Evolutionary conservation across 2,888 invertebrate species (phyloP).

Genomic region (Timandra comae): DNA sequence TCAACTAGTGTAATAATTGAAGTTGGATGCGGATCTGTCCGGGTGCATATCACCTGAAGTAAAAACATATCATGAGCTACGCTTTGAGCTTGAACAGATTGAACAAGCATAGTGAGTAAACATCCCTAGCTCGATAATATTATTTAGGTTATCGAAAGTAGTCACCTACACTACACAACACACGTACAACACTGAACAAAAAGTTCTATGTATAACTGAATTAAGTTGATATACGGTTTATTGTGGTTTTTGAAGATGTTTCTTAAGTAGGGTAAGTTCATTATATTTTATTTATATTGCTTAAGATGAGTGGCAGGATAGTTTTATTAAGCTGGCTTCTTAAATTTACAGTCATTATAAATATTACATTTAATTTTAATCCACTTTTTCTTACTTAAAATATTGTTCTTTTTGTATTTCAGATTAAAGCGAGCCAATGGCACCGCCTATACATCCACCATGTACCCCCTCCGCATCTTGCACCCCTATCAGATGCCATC

Average conservation of each 20-base stretch:
- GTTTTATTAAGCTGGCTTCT: conserved; percentile 42
- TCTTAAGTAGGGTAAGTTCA: conserved; percentile 30
- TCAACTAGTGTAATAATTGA: conserved; percentile 52
- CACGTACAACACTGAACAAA: no score
- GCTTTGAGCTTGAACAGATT: no score
- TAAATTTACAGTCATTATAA: no score
- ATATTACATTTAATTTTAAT: no score
- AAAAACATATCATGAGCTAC: conserved; percentile 31
- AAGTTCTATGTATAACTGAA: no score
- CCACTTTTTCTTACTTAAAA: no score
- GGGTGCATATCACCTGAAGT: conserved; percentile 37
- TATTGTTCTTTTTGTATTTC: no score
- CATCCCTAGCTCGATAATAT: conserved; percentile 9
- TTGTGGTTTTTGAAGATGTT: conserved; percentile 3
- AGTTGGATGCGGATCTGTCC: conserved; percentile 42
- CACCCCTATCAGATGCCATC: conserved; percentile 54
- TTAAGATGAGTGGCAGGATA: conserved; percentile 42
- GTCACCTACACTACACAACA: conserved; percentile 26
- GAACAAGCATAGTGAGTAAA: conserved; percentile 59
- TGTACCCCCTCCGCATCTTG: conserved; percentile 62
- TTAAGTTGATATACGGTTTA: conserved; percentile 1
- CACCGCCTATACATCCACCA: conserved; percentile 55
- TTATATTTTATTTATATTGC: conserved; percentile 18
- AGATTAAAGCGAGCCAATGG: conserved; percentile 30
- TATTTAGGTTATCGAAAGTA: neutral